These are phyloP conservation scores for Boloria selene DNA, from an alignment of 2,888 invertebrate genomes.

Conservation along the genomic window DNA sequence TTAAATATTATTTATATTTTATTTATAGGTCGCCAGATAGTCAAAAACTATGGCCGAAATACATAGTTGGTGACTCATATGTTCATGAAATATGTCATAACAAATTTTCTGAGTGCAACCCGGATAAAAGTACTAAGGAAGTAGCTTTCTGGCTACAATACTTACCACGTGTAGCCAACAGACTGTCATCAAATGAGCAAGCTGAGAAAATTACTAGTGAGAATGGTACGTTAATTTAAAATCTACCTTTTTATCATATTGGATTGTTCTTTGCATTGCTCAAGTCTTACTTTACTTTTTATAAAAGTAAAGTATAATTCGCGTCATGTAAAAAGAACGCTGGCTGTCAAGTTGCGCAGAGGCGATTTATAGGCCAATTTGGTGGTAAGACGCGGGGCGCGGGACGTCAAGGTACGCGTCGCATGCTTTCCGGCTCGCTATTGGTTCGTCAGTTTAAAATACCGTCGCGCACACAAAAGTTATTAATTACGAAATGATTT, in stretches of 20 bases:
- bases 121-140: slow-evolving; percentile 51
- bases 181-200: slow-evolving; percentile 50
- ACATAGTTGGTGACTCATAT: slow-evolving; percentile 75
- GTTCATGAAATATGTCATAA: slow-evolving; percentile 69
- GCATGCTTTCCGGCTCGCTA: too few species aligned
- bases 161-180: slow-evolving; percentile 60
- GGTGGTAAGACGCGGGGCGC: too few species aligned
- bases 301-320: too few species aligned
- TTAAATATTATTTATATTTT: not conserved
- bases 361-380: too few species aligned
- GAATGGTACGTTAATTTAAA: slow-evolving; percentile 49
- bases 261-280: too few species aligned
- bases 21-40: slow-evolving; percentile 80
- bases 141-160: slow-evolving; percentile 74
- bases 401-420: too few species aligned
- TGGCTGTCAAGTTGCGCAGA: too few species aligned
- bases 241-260: not conserved
- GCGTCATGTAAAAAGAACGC: too few species aligned
- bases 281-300: too few species aligned
- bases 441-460: too few species aligned
- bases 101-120: slow-evolving; percentile 32
- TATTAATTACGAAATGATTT: too few species aligned
- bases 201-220: slow-evolving; percentile 57
- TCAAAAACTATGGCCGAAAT: slow-evolving; percentile 83
- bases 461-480: too few species aligned